A percentile compares a stretch with the other conserved stretches of the same genome.
Conservation (phyloP, 1,140 invertebrate genomes). For the Aphaenogaster ashmeadi region DNA sequence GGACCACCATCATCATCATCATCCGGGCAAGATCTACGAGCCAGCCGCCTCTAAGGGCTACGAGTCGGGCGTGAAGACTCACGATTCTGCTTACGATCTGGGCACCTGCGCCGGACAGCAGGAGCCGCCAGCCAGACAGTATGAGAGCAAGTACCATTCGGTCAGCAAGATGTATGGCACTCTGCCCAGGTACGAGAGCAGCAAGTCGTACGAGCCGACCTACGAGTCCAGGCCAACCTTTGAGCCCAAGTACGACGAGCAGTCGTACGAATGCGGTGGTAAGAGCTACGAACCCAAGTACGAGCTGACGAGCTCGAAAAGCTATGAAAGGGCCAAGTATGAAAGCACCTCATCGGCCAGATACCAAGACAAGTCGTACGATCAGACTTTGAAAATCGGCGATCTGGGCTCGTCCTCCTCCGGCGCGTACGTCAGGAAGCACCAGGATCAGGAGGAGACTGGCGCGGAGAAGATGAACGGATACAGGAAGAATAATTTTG, state of each 20-base stretch:
- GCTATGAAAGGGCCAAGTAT: slow-evolving; percentile 85
- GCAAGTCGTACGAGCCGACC: slow-evolving; percentile 76
- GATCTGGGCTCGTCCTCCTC: slow-evolving; percentile 79
- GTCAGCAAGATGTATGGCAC: slow-evolving; percentile 83
- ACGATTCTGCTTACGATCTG: slow-evolving; percentile 83
- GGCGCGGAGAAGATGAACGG: slow-evolving; percentile 84
- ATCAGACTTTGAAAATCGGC: slow-evolving; percentile 85
- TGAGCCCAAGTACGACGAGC: slow-evolving; percentile 79
- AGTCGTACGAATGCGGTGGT: slow-evolving; percentile 70
- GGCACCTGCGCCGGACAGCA: slow-evolving; percentile 73
- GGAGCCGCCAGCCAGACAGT: slow-evolving; percentile 74
- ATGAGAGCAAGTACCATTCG: slow-evolving; percentile 81
- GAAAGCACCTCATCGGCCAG: slow-evolving; percentile 77
- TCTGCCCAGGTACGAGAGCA: slow-evolving; percentile 83
- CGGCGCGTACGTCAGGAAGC: slow-evolving; percentile 80
- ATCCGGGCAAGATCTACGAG: slow-evolving; percentile 78
- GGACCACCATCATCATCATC: slow-evolving; percentile 78
- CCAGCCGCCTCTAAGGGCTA: slow-evolving; percentile 81
- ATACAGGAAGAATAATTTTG: slow-evolving; percentile 86
- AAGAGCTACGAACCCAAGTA: slow-evolving; percentile 83
- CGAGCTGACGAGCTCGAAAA: slow-evolving; percentile 84
- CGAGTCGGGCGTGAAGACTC: slow-evolving; percentile 85
- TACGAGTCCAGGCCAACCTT: slow-evolving; percentile 77
- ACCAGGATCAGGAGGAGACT: slow-evolving; percentile 80
- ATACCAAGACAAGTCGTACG: slow-evolving; percentile 84